A percentile compares a stretch with the other conserved stretches of the same genome.
Evolutionary conservation across 2,797 vertebrate species (phyloP).

Genomic region (Knipowitschia caucasica): DNA sequence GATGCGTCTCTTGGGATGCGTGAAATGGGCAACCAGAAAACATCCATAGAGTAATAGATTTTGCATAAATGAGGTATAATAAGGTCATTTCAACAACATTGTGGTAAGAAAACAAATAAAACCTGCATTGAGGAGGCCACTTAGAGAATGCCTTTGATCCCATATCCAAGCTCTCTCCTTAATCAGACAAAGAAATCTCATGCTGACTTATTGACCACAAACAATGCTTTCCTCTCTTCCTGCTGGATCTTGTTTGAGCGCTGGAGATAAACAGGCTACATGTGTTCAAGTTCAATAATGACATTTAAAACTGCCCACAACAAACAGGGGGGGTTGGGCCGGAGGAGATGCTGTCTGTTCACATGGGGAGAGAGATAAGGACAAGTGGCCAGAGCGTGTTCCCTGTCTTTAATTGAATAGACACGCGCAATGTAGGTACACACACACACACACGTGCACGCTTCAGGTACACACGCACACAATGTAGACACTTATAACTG

Average conservation of each 20-base stretch:
- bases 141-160: not conserved
- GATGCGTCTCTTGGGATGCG: too few relatives aligned
- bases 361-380: conserved; percentile 34
- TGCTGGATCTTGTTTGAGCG: conserved; percentile 4
- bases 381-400: conserved; percentile 41
- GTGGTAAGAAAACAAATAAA: too few relatives aligned
- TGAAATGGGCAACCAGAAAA: too few relatives aligned
- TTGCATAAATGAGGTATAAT: too few relatives aligned
- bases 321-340: conserved; percentile 34
- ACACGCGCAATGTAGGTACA: conserved; percentile 46
- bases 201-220: not conserved
- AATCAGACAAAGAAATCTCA: not conserved
- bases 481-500: conserved; percentile 61
- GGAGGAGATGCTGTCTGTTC: conserved; percentile 24
- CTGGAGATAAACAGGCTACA: conserved; percentile 41
- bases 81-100: too few relatives aligned
- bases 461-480: conserved; percentile 35
- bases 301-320: conserved; percentile 35
- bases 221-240: not conserved
- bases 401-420: conserved; percentile 51
- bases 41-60: too few relatives aligned
- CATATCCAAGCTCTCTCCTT: not conserved
- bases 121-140: too few relatives aligned
- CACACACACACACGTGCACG: conserved; percentile 22
- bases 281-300: conserved; percentile 36